Conservation (phyloP, 2,888 invertebrate genomes). For the Lasioglossum pauxillum region DNA sequence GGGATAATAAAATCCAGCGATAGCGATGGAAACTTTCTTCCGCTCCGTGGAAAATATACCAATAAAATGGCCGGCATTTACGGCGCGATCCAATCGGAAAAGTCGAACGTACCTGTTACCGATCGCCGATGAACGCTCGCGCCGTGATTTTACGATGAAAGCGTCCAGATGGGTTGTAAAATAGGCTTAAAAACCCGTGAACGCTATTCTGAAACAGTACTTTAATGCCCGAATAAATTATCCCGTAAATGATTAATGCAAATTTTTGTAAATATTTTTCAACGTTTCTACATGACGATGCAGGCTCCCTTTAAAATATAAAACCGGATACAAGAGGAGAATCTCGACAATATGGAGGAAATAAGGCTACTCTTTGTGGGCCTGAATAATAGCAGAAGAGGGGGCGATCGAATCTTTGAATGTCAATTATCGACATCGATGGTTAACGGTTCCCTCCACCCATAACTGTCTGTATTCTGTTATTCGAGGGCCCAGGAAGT, state of each 20-base stretch:
- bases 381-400: slow-evolving; percentile 52
- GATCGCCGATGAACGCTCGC: background rate
- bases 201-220: background rate
- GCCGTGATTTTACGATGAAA: background rate
- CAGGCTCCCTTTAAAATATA: background rate
- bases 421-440: slow-evolving; percentile 67
- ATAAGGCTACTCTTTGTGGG: slow-evolving; percentile 54
- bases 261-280: background rate
- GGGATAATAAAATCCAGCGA: slow-evolving; percentile 16
- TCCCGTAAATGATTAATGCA: background rate
- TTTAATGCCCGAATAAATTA: background rate
- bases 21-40: slow-evolving; percentile 14
- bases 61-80: slow-evolving; percentile 14
- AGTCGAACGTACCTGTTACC: background rate
- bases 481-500: slow-evolving; percentile 66
- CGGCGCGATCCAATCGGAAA: slow-evolving; percentile 1
- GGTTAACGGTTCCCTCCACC: slow-evolving; percentile 66
- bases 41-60: background rate
- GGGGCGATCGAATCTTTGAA: slow-evolving; percentile 50
- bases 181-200: background rate
- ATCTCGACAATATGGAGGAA: slow-evolving; percentile 26
- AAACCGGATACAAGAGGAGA: slow-evolving; percentile 43
- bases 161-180: background rate
- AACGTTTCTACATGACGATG: background rate
- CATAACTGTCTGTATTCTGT: slow-evolving; percentile 54